Base-by-base conservation (phyloP, 2,113 vertebrate species). In the Scatophagus argus region DNA sequence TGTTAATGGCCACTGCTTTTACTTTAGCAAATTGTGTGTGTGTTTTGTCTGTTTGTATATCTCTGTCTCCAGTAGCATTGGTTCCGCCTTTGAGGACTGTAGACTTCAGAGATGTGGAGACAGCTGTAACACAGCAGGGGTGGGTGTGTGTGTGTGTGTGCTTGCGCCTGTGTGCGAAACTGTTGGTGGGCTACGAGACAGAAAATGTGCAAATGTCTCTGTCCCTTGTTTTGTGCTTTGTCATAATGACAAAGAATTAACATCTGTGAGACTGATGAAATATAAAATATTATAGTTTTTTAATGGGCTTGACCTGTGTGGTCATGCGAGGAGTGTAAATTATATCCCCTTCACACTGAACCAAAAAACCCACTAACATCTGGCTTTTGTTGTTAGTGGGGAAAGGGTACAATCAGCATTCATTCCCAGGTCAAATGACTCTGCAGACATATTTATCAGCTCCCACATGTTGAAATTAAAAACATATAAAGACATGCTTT, bases 111-210 rank as follows among this genome's bases (percentile, higher is more conserved):
- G 70, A 66, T 65, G 68, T 86, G 38, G 75, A 81, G 81, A 82
- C 84, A 85, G 82, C 82, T 90, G 79, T 76, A 82, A 47, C 75
- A 84, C 52, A 3, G 68, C 67, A 51, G 79, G 67, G 27, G 55
- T 81, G 32, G 59, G 83, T 67, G 54, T 73, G 36, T 74, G 70
- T 21, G 47, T 46, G 55, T 44, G 36, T 21, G 70, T 52, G 44
- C 70, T 27, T n/a, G 41, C 41, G 56, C 58, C 62, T 69, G 27
- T 64, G 4, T 51, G n/a, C 36, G 36, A 46, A 0, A 23, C 8
- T 58, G 8, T 77, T 65, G 52, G 58, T 44, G 58, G 38, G 60
- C 38, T 13, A 11, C 5, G 54, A 69, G 55, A 72, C 51, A 41
- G 51, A 66, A 77, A 74, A 39, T 60, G 56, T 54, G 61, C 65